Percentiles rank a stretch among this genome's conserved stretches.
Conservation (phyloP, 2,888 invertebrate species). For the Penaeus monodon region DNA sequence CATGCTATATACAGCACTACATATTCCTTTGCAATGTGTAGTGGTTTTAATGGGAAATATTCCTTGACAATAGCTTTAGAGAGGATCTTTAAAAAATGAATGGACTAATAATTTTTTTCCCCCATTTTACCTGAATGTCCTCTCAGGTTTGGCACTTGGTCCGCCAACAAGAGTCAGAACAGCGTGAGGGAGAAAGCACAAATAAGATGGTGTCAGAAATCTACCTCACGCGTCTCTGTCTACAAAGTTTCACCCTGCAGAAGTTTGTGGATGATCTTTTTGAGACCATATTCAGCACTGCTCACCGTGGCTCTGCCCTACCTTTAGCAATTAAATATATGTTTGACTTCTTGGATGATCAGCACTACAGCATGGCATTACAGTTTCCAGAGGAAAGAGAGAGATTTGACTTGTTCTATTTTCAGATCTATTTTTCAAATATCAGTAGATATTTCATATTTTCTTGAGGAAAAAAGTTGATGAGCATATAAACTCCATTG, state of each 20-base stretch:
- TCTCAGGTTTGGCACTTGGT: conserved; percentile 86
- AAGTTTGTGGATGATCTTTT: conserved; percentile 98
- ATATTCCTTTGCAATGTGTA: too few species aligned
- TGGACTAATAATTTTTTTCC: too few species aligned
- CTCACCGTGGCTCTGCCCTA: conserved; percentile 93
- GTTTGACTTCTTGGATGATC: conserved; percentile 99
- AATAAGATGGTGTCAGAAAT: conserved; percentile 99
- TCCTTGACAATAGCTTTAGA: not conserved
- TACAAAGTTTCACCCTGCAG: conserved; percentile 93
- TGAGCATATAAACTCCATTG: too few species aligned
- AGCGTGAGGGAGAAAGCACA: conserved; percentile 93
- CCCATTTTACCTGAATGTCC: too few species aligned
- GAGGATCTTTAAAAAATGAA: not conserved
- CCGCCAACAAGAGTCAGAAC: conserved; percentile 93
- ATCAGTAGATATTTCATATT: too few species aligned
- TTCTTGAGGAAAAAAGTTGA: too few species aligned
- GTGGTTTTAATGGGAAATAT: too few species aligned
- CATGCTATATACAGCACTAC: too few species aligned
- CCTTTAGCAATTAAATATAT: conserved; percentile 99
- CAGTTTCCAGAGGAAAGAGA: conserved; percentile 85
- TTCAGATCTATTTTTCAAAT: too few species aligned
- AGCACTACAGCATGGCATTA: conserved; percentile 95
- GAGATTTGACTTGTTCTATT: not conserved
- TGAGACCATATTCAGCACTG: conserved; percentile 98
- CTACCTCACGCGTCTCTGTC: conserved; percentile 95